These are phyloP conservation scores for Sialis lutaria DNA, from an alignment of 2,888 invertebrate species.

Conservation along the genomic window DNA sequence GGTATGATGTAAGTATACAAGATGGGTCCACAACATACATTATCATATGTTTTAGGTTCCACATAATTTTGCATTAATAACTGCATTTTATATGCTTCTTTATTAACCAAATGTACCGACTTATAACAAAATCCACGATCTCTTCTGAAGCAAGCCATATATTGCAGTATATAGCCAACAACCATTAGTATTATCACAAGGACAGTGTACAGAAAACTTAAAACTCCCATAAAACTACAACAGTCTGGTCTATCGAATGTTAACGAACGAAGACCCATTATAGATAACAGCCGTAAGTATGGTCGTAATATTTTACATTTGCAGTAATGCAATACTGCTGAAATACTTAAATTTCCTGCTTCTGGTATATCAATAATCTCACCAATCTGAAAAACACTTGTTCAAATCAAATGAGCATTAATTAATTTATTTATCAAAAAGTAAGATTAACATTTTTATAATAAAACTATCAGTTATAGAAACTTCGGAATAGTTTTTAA, in stretches of 20 bases:
- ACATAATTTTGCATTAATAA: slow-evolving; percentile 7
- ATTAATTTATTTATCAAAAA: slow-evolving; percentile 2
- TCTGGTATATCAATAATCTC: slow-evolving; percentile 51
- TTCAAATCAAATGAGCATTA: neutral
- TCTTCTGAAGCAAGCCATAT: slow-evolving; percentile 57
- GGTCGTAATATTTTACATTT: slow-evolving; percentile 66
- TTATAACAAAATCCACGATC: slow-evolving; percentile 56
- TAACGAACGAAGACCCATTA: slow-evolving; percentile 59
- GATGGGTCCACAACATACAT: slow-evolving; percentile 52
- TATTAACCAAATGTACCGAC: slow-evolving; percentile 13
- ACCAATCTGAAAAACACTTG: slow-evolving; percentile 33
- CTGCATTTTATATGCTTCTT: slow-evolving; percentile 7
- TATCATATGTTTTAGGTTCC: slow-evolving; percentile 26
- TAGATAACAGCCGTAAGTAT: slow-evolving; percentile 52
- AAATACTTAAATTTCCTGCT: slow-evolving; percentile 51
- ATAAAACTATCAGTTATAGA: neutral
- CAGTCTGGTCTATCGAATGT: slow-evolving; percentile 41
- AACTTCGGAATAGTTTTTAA: slow-evolving; percentile 10
- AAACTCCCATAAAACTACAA: slow-evolving; percentile 36
- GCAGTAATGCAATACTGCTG: slow-evolving; percentile 64
- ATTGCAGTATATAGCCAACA: slow-evolving; percentile 58
- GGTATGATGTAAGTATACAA: slow-evolving; percentile 59
- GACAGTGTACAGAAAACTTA: slow-evolving; percentile 49
- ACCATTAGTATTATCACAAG: slow-evolving; percentile 44
- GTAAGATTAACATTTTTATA: neutral